phyloP scores from a whole-genome alignment of 2,888 invertebrate species.

The Leistus spinibarbis region DNA sequence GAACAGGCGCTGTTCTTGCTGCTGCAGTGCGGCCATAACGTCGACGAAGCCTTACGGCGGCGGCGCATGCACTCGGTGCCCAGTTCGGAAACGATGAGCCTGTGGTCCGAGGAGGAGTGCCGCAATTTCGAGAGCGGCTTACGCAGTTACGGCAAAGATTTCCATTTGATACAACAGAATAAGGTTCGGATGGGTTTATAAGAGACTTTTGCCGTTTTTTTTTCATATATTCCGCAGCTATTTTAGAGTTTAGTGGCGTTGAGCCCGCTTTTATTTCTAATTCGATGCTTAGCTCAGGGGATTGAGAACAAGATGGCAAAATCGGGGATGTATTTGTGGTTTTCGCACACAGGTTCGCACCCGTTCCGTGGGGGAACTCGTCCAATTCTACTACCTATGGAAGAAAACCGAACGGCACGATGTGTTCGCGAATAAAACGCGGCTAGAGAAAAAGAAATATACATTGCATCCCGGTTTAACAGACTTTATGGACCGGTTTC shows the following conservation, averaged over 20 bases:
- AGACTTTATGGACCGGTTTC: slow-evolving; percentile 91
- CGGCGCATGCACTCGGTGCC: slow-evolving; percentile 70
- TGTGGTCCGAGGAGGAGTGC: slow-evolving; percentile 98
- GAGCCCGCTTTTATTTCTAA: too few relatives aligned
- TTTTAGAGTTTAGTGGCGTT: too few relatives aligned
- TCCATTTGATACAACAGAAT: slow-evolving; percentile 90
- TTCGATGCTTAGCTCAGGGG: too few relatives aligned
- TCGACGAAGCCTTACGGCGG: slow-evolving; percentile 89
- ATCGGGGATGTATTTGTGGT: too few relatives aligned
- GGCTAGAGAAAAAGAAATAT: slow-evolving; percentile 92
- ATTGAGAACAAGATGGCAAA: too few relatives aligned
- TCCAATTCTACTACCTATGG: slow-evolving; percentile 97
- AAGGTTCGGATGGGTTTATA: slow-evolving; percentile 65
- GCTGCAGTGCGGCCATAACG: slow-evolving; percentile 92
- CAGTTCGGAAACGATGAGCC: slow-evolving; percentile 75
- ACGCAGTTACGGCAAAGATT: slow-evolving; percentile 93
- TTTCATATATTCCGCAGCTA: too few relatives aligned
- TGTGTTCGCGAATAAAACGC: slow-evolving; percentile 84
- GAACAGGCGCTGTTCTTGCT: slow-evolving; percentile 89
- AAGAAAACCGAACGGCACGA: slow-evolving; percentile 98
- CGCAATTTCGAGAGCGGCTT: slow-evolving; percentile 96
- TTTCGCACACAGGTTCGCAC: slow-evolving; percentile 85
- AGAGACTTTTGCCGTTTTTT: too few relatives aligned
- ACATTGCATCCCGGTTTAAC: slow-evolving; percentile 90
- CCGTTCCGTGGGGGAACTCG: slow-evolving; percentile 93